Evolutionary conservation across 92 coral and sea anemone species (phyloP).

Genomic region (Ricordea florida): DNA sequence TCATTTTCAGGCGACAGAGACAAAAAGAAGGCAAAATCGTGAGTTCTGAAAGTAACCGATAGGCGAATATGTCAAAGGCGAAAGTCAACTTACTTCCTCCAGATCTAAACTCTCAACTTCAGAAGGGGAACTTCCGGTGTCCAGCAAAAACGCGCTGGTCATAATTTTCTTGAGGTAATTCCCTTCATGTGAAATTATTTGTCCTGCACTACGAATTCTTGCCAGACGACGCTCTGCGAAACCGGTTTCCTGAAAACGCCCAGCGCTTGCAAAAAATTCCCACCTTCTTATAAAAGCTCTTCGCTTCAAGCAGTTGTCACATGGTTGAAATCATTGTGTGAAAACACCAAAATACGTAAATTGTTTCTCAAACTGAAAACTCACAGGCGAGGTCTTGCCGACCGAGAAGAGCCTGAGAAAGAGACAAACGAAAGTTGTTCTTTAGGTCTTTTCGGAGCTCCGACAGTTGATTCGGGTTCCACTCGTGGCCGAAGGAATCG

Average conservation of each 20-base stretch:
- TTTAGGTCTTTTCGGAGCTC: neutral
- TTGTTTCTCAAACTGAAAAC: neutral
- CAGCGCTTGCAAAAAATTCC: neutral
- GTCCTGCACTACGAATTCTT: too few species aligned
- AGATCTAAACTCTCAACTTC: conserved; percentile 40
- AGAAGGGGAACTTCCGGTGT: conserved; percentile 39
- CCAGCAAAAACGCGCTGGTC: conserved; percentile 40
- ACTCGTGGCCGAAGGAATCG: neutral
- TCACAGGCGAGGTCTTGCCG: too few species aligned
- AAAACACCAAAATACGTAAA: conserved; percentile 6
- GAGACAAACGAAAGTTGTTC: neutral
- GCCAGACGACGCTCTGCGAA: too few species aligned
- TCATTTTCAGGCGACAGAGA: too few species aligned
- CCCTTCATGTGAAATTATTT: too few species aligned
- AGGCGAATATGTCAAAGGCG: too few species aligned
- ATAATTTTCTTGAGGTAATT: too few species aligned
- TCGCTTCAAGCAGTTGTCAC: neutral
- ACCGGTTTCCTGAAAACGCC: neutral
- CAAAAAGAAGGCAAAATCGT: too few species aligned
- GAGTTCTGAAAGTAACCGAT: too few species aligned
- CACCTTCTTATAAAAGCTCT: neutral
- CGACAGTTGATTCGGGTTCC: neutral
- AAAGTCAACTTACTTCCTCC: conserved; percentile 13
- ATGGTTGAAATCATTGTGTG: conserved; percentile 4
- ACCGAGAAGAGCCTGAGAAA: neutral